Evolutionary conservation across 2,888 invertebrate genomes (phyloP).

Genomic region (Pegoplata infirma): DNA sequence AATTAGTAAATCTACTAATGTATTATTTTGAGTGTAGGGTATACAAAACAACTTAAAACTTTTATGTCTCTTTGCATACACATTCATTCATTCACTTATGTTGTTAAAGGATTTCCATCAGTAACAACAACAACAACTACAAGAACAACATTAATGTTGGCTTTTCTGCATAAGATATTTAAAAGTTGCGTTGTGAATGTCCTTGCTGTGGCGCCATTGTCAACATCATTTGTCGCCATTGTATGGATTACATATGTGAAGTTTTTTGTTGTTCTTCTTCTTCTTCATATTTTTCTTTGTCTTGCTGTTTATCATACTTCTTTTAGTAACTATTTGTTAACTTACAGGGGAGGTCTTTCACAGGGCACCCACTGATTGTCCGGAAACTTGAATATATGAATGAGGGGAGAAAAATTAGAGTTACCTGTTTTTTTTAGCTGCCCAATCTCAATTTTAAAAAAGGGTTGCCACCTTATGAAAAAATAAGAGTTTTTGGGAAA

Average conservation of each 20-base stretch:
- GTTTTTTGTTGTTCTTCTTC: constrained; percentile 5
- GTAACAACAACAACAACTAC: constrained; percentile 9
- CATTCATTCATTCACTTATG: constrained; percentile 51
- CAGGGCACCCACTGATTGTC: too few relatives aligned
- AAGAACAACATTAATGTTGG: constrained; percentile 35
- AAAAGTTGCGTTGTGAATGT: constrained; percentile 14
- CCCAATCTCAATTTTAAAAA: too few relatives aligned
- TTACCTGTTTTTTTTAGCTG: too few relatives aligned
- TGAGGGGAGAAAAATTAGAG: too few relatives aligned
- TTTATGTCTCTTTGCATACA: constrained; percentile 42
- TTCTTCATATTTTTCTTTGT: constrained; percentile 14
- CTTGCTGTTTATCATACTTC: constrained; percentile 8
- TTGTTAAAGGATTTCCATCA: constrained; percentile 51
- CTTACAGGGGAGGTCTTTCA: too few relatives aligned
- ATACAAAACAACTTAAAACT: constrained; percentile 13
- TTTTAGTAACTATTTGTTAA: constrained; percentile 41
- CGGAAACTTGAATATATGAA: too few relatives aligned
- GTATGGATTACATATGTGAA: constrained; percentile 60
- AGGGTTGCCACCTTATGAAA: too few relatives aligned
- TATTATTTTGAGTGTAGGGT: too few relatives aligned
- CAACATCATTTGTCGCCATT: constrained; percentile 63
- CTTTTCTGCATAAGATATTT: constrained; percentile 11
- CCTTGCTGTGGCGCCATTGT: constrained; percentile 60
- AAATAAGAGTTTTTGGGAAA: too few relatives aligned
- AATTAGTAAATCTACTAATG: too few relatives aligned